phyloP scores from a whole-genome alignment of 37 sponge, comb jelly and placozoan genomes.

The Diacarnus erythraeanus region DNA sequence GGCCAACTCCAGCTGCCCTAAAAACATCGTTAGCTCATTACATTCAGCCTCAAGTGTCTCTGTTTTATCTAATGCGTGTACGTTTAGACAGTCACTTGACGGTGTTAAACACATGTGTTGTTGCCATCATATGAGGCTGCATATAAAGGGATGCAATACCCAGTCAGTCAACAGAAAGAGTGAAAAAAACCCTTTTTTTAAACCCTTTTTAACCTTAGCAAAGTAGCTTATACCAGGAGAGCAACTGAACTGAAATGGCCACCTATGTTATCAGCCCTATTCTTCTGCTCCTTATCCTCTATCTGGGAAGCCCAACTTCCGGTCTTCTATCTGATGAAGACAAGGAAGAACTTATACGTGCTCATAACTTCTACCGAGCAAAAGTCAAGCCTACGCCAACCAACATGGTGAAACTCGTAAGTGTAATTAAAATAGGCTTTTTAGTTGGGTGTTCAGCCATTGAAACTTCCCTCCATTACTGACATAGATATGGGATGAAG shows the following conservation, averaged over 20 bases:
- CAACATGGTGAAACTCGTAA: constrained; percentile 47
- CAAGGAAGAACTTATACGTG: constrained; percentile 18
- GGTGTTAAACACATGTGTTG: too few species aligned
- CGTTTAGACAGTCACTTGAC: too few species aligned
- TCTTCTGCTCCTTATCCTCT: not conserved
- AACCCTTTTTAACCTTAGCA: too few species aligned
- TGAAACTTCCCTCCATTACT: not conserved
- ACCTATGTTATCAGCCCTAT: not conserved
- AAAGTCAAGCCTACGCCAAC: constrained; percentile 24
- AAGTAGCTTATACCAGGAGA: not conserved
- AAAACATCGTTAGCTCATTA: too few species aligned
- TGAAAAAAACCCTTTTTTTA: too few species aligned
- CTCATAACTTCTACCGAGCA: constrained; percentile 28
- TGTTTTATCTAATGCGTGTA: too few species aligned
- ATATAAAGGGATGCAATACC: too few species aligned
- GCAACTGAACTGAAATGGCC: not conserved
- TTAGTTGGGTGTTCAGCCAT: not conserved
- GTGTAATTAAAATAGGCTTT: not conserved
- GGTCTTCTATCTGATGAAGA: constrained; percentile 18
- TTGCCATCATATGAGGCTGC: too few species aligned
- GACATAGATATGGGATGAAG: constrained; percentile 30
- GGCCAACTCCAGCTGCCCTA: too few species aligned
- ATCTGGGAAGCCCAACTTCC: not conserved
- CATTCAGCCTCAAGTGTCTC: too few species aligned
- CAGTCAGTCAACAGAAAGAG: too few species aligned